Base-by-base conservation (phyloP, 2,797 vertebrate genomes). In the Tympanoctomys barrerae region DNA sequence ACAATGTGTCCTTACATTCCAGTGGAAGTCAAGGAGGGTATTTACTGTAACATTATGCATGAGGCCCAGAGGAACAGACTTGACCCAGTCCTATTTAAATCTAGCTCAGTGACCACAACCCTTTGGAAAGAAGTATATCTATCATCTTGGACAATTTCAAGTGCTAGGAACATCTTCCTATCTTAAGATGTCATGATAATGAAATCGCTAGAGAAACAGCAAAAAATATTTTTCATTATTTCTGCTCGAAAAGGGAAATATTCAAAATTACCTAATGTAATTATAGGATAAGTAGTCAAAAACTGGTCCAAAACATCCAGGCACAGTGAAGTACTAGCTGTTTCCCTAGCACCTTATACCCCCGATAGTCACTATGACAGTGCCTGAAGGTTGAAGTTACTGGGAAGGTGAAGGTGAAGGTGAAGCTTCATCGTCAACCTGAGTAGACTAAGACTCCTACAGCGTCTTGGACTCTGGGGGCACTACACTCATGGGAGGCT, bases 181-280 rank as follows among this genome's bases (percentile, higher is more conserved):
- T 94, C n/a, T 91, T 94, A 75, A 87, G 21, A 88, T 88, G 95
- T 49, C 62, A 89, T 57, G 46, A 5, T 57, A 86, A 5, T 93
- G 59, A 92, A 84, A 93, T 57, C 26, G 61, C 86, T 54, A 16
- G 33, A 90, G n/a, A 81, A 21, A 86, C 10, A 68, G 10, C 46
- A 96, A 88, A 88, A 90, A 77, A 62, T 61, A 2, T 70, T 86
- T 93, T 85, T 71, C 62, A 86, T 1, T 4, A 64, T 54, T 87
- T 95, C 82, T 89, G 54, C 46, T 68, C 49, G 7, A 36, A 94
- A 59, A 90, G 57, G 36, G 8, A 70, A 62, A 66, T 80, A 18
- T 39, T 42, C 16, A 24, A 86, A 92, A 71, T 52, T 21, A 79
- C 46, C n/a, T 36, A 57, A 89, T n/a, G 2, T 64, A 84, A 62